A percentile compares a stretch with the other conserved stretches of the same genome.
These are phyloP conservation scores for Zaprionus vittiger DNA, from an alignment of 1,140 invertebrate genomes.

Conservation along the genomic window DNA sequence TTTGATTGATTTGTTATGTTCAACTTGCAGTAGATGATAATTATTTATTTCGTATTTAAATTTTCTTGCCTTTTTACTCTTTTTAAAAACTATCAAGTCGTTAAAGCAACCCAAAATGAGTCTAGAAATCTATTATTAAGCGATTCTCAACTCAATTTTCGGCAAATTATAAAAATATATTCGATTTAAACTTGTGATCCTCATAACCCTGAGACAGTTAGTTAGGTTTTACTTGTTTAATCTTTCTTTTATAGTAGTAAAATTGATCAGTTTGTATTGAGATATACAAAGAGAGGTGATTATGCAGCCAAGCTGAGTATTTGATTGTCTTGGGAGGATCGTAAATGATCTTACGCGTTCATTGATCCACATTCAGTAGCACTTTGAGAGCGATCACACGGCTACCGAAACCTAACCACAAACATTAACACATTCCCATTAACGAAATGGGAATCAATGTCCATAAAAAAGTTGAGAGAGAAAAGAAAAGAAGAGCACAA, in stretches of 20 bases:
- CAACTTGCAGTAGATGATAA: too few species aligned
- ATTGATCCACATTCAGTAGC: constrained; percentile 55
- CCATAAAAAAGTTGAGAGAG: constrained; percentile 30
- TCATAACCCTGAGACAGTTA: background rate
- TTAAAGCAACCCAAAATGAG: too few species aligned
- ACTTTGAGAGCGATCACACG: constrained; percentile 26
- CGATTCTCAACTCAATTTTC: background rate
- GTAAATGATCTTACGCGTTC: constrained; percentile 45
- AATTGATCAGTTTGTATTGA: background rate
- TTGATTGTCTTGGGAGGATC: constrained; percentile 1
- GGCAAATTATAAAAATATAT: background rate
- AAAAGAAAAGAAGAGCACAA: background rate
- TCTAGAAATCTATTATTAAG: too few species aligned
- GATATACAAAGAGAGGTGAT: background rate
- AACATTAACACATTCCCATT: constrained; percentile 68
- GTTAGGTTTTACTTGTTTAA: background rate
- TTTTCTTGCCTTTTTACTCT: too few species aligned
- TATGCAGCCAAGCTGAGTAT: background rate
- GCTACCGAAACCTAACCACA: constrained; percentile 38
- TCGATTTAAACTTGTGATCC: background rate
- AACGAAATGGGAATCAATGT: constrained; percentile 46
- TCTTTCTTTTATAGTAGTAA: background rate
- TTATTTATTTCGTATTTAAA: too few species aligned
- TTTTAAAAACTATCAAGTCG: too few species aligned
- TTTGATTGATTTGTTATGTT: background rate